A percentile compares a stretch with the other conserved stretches of the same genome.
phyloP scores from a whole-genome alignment of 1,140 invertebrate species.

The Streblospio benedicti region DNA sequence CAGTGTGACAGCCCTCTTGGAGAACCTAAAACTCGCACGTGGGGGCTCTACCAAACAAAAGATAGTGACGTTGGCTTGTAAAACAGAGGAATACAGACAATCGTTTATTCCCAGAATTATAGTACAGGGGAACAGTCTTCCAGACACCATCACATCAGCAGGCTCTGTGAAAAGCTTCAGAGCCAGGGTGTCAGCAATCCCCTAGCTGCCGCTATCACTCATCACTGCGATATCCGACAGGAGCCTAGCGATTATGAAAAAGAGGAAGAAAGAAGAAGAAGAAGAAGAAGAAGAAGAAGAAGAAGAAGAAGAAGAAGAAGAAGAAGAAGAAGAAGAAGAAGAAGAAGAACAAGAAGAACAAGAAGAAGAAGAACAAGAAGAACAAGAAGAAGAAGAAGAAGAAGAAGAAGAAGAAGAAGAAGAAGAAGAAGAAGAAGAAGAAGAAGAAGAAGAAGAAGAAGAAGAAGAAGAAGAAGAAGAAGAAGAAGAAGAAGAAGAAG shows the following conservation, averaged over 20 bases:
- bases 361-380: conserved; percentile 1
- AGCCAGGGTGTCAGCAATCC: not conserved
- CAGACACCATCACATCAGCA: too few species aligned
- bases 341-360: conserved; percentile 12
- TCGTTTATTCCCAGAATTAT: too few species aligned
- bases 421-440: conserved; percentile 4
- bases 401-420: conserved; percentile 6
- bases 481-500: conserved; percentile 6
- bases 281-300: conserved; percentile 5
- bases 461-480: conserved; percentile 10
- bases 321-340: conserved; percentile 15
- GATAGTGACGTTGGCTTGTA: too few species aligned
- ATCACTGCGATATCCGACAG: too few species aligned
- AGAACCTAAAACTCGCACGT: too few species aligned
- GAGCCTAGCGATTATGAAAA: conserved; percentile 9
- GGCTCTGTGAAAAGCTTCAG: conserved; percentile 10
- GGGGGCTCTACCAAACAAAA: too few species aligned
- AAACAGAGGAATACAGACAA: too few species aligned
- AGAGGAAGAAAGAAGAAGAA: conserved; percentile 3
- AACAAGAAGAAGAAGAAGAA: conserved; percentile 12
- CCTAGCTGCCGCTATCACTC: too few species aligned
- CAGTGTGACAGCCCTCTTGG: too few species aligned
- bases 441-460: not conserved
- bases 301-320: conserved; percentile 4
- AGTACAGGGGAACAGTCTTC: too few species aligned